phyloP scores from a whole-genome alignment of 1,140 invertebrate genomes.

The Heliconius congener region DNA sequence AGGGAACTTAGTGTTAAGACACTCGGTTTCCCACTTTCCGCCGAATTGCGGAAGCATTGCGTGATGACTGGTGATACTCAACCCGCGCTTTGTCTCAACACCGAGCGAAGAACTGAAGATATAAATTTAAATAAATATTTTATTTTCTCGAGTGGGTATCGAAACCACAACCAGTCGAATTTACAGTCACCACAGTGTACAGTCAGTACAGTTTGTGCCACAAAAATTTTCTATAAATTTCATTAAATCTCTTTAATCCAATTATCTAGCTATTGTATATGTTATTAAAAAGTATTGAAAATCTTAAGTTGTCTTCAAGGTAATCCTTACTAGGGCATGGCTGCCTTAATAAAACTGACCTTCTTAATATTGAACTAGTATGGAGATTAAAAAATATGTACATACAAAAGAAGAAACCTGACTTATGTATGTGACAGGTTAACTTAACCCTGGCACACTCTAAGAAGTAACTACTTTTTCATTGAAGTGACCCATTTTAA shows the following conservation, averaged over 20 bases:
- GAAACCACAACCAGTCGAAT: no score
- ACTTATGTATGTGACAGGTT: constrained; percentile 10
- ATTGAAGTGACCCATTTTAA: no score
- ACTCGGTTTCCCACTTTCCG: no score
- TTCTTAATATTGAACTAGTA: constrained; percentile 10
- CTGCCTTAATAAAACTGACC: constrained; percentile 23
- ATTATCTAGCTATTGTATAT: not conserved
- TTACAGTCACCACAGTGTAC: no score
- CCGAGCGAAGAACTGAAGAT: no score
- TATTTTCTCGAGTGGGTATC: no score
- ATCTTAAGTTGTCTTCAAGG: not conserved
- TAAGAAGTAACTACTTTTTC: not conserved
- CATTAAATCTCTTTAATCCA: not conserved
- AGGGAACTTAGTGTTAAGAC: no score
- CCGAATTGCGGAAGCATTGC: no score
- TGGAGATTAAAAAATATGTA: constrained; percentile 21
- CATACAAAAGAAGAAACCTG: constrained; percentile 26
- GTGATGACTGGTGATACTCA: no score
- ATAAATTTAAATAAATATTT: no score
- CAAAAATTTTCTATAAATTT: not conserved
- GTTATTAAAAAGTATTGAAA: not conserved
- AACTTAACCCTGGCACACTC: constrained; percentile 4
- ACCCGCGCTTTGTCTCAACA: no score
- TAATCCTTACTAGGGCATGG: constrained; percentile 6
- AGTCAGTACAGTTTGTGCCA: no score